These are phyloP conservation scores for Heliconius congener DNA, from an alignment of 1,140 invertebrate species.

Conservation along the genomic window DNA sequence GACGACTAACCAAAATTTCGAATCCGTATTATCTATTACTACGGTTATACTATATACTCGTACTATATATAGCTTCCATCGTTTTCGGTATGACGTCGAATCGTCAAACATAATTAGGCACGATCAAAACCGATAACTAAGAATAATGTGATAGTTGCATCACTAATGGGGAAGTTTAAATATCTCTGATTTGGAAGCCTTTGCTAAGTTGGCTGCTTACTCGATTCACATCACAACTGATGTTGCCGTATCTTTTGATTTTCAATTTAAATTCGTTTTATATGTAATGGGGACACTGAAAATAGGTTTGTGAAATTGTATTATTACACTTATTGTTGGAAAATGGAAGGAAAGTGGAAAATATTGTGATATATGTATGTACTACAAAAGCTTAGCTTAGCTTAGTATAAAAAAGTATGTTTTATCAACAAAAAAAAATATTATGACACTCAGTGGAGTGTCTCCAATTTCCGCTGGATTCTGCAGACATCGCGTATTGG, in stretches of 20 bases:
- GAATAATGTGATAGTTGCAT: neutral
- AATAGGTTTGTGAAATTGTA: too few relatives aligned
- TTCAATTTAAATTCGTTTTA: neutral
- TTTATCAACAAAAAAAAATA: too few relatives aligned
- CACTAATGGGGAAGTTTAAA: neutral
- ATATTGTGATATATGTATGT: too few relatives aligned
- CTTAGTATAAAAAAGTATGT: too few relatives aligned
- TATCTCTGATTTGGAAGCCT: neutral
- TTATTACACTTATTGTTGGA: too few relatives aligned
- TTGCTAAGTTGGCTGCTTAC: neutral
- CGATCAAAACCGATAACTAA: neutral
- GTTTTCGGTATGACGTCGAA: neutral
- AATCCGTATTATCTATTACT: too few relatives aligned
- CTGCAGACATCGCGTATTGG: too few relatives aligned
- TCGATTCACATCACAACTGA: neutral
- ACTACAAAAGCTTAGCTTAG: too few relatives aligned
- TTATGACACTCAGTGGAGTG: too few relatives aligned
- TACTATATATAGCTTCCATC: neutral
- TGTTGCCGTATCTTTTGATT: neutral
- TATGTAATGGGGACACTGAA: neutral
- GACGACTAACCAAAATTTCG: too few relatives aligned
- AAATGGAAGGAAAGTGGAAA: too few relatives aligned
- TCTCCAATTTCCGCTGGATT: too few relatives aligned
- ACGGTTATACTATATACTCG: neutral
- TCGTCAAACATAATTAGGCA: conserved; percentile 5